A percentile compares a stretch with the other conserved stretches of the same genome.
These are phyloP conservation scores for Melanotaenia duboulayi DNA, from an alignment of 2,113 vertebrate genomes.

Conservation along the genomic window DNA sequence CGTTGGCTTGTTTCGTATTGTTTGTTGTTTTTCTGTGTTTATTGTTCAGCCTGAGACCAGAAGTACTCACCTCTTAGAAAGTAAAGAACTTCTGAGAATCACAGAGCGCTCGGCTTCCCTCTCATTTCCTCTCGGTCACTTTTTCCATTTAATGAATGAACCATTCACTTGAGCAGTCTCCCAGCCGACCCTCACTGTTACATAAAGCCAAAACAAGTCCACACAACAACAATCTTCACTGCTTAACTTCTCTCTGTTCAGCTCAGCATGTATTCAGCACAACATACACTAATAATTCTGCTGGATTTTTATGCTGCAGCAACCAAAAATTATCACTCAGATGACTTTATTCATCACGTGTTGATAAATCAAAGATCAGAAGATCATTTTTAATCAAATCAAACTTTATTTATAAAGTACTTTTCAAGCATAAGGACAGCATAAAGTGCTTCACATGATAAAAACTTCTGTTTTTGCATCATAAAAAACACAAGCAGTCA, in stretches of 20 bases:
- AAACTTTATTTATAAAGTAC: no score
- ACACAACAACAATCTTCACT: no score
- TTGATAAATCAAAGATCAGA: no score
- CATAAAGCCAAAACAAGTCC: background rate
- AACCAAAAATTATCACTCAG: background rate
- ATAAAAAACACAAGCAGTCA: no score
- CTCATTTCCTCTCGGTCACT: slow-evolving; percentile 48
- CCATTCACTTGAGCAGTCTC: background rate
- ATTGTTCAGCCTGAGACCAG: background rate
- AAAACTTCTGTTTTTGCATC: no score
- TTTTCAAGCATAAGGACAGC: no score
- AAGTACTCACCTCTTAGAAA: slow-evolving; percentile 21
- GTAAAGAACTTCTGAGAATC: slow-evolving; percentile 22
- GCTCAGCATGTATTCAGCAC: no score
- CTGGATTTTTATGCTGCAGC: background rate
- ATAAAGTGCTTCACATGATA: no score
- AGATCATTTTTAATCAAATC: no score
- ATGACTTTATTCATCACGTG: no score
- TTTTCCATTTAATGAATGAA: slow-evolving; percentile 56
- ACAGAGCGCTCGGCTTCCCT: background rate
- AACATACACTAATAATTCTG: background rate
- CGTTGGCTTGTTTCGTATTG: background rate
- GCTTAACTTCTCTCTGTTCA: background rate
- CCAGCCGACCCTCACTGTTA: slow-evolving; percentile 4
- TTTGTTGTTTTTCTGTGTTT: slow-evolving; percentile 8